These are phyloP conservation scores for Chelonus insularis DNA, from an alignment of 1,140 invertebrate species.

Conservation along the genomic window DNA sequence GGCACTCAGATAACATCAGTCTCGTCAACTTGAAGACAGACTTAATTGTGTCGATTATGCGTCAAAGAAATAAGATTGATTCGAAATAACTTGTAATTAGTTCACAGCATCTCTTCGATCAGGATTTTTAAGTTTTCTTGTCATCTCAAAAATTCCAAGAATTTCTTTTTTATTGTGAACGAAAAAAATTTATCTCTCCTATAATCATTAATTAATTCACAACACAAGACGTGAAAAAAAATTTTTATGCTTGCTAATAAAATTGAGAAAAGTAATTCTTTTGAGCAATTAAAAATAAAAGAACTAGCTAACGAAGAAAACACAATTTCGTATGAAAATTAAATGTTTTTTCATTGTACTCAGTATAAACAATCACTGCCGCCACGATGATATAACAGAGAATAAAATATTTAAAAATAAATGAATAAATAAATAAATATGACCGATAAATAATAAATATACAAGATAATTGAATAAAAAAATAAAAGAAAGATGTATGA, in stretches of 20 bases:
- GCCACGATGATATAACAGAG: conserved; percentile 34
- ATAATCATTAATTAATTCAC: too few relatives aligned
- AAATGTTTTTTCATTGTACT: not conserved
- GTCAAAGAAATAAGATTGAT: conserved; percentile 4
- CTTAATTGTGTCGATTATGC: not conserved
- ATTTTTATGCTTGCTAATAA: too few relatives aligned
- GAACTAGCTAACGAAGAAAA: too few relatives aligned
- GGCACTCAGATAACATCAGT: not conserved
- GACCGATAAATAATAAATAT: conserved; percentile 44
- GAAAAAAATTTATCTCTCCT: too few relatives aligned
- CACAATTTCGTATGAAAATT: too few relatives aligned
- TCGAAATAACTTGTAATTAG: conserved; percentile 3
- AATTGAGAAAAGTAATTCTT: too few relatives aligned
- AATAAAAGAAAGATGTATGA: conserved; percentile 27
- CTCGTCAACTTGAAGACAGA: not conserved
- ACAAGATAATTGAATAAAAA: conserved; percentile 26
- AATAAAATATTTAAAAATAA: conserved; percentile 27
- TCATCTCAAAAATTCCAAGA: too few relatives aligned
- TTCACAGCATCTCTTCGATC: not conserved
- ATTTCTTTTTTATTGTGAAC: too few relatives aligned
- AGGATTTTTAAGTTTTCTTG: too few relatives aligned
- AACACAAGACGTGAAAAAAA: too few relatives aligned
- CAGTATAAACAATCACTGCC: conserved; percentile 43
- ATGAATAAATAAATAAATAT: conserved; percentile 18
- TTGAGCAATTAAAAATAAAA: too few relatives aligned